Evolutionary conservation across 2,113 vertebrate species (phyloP).

Genomic region (Xyliphius kryptos): DNA sequence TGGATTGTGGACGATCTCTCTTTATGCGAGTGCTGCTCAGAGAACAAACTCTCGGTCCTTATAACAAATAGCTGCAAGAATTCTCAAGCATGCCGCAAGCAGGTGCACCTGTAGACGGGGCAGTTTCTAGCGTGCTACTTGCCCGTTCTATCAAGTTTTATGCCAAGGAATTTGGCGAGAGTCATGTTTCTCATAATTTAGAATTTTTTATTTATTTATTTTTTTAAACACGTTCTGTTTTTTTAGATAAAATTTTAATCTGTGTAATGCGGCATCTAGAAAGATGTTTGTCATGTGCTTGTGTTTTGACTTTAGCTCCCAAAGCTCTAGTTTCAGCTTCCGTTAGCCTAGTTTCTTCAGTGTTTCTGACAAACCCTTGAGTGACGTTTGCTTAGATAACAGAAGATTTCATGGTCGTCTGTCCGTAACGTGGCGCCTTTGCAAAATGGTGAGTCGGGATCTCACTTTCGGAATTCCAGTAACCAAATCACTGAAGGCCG

Average conservation of each 20-base stretch:
- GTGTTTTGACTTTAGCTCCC: neutral
- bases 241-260: too few relatives aligned
- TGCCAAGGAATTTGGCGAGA: too few relatives aligned
- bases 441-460: neutral
- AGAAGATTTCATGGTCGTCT: too few relatives aligned
- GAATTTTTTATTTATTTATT: neutral
- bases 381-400: neutral
- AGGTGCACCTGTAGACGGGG: too few relatives aligned
- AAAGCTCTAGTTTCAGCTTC: neutral
- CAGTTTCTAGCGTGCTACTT: too few relatives aligned
- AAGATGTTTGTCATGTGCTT: neutral
- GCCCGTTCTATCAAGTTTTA: too few relatives aligned
- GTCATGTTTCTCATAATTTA: neutral
- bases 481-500: neutral
- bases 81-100: too few relatives aligned
- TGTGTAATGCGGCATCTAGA: neutral
- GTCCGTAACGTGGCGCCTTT: neutral
- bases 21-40: too few relatives aligned
- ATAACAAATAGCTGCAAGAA: too few relatives aligned
- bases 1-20: too few relatives aligned
- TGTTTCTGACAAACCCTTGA: neutral
- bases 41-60: too few relatives aligned
- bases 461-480: neutral
- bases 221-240: too few relatives aligned
- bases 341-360: slow-evolving; percentile 1